Evolutionary conservation across 2,797 vertebrate species (phyloP).

Genomic region (Chromobotia macracanthus): DNA sequence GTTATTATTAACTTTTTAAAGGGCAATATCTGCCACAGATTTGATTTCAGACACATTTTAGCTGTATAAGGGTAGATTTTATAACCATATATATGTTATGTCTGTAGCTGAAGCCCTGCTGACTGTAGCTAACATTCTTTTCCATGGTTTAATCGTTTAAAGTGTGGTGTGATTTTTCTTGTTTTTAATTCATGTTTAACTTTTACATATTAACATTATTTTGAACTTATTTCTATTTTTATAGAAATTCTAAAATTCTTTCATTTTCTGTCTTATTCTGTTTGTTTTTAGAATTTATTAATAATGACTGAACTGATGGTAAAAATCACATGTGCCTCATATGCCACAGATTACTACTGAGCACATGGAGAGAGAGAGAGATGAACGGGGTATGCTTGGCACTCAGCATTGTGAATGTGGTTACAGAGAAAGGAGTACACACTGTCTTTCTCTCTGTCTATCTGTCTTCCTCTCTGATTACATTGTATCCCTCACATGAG

Average conservation of each 20-base stretch:
- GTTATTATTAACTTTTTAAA: too few relatives aligned
- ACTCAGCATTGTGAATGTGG: slow-evolving; percentile 51
- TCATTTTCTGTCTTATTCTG: neutral
- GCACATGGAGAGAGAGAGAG: neutral
- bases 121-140: too few relatives aligned
- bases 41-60: too few relatives aligned
- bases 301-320: slow-evolving; percentile 10
- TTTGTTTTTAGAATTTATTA: slow-evolving; percentile 18
- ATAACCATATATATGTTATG: too few relatives aligned
- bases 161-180: too few relatives aligned
- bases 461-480: slow-evolving; percentile 24
- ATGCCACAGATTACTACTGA: slow-evolving; percentile 49
- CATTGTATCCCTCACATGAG: slow-evolving; percentile 52
- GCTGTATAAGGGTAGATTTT: too few relatives aligned
- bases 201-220: too few relatives aligned
- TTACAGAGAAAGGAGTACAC: slow-evolving; percentile 40
- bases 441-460: slow-evolving; percentile 22
- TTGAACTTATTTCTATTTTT: too few relatives aligned
- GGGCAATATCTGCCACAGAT: too few relatives aligned
- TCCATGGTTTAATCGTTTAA: too few relatives aligned
- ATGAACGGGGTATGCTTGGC: slow-evolving; percentile 15
- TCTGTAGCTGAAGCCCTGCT: too few relatives aligned
- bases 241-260: neutral
- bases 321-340: slow-evolving; percentile 60
- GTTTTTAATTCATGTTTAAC: too few relatives aligned